A percentile compares a stretch with the other conserved stretches of the same genome.
Conservation (phyloP, 2,113 vertebrate species). For the Narcine bancroftii region DNA sequence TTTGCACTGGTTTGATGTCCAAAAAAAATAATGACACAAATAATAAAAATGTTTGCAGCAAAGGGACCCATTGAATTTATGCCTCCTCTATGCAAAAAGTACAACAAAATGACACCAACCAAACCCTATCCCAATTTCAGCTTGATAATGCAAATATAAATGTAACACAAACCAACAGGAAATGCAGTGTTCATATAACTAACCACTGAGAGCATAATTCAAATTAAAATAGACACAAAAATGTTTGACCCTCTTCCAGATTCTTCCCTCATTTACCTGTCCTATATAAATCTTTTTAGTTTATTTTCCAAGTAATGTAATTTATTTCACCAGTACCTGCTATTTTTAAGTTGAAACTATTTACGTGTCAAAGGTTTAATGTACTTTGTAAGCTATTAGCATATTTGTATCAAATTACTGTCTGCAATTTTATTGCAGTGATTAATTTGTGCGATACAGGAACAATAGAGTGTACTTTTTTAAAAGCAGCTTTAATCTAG, state of each 20-base stretch:
- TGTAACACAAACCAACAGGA: background rate
- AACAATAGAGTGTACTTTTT: background rate
- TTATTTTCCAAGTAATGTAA: background rate
- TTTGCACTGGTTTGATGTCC: too few relatives aligned
- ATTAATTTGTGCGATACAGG: background rate
- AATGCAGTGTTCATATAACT: background rate
- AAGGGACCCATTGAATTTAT: too few relatives aligned
- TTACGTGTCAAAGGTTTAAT: background rate
- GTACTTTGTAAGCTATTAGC: background rate
- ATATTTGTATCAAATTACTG: background rate
- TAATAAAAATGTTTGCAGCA: too few relatives aligned
- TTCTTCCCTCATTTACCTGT: background rate
- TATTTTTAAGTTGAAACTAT: conserved; percentile 14
- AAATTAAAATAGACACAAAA: background rate
- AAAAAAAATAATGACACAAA: too few relatives aligned
- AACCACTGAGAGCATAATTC: background rate
- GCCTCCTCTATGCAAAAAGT: too few relatives aligned
- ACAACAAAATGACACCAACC: too few relatives aligned
- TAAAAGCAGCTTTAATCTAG: background rate
- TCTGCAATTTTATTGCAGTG: background rate
- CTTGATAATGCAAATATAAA: background rate
- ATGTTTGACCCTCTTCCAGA: conserved; percentile 8
- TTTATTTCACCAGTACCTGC: background rate
- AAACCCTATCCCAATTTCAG: background rate
- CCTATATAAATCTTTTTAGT: conserved; percentile 1